phyloP scores from a whole-genome alignment of 2,888 invertebrate genomes.

The Plebejus melissa region DNA sequence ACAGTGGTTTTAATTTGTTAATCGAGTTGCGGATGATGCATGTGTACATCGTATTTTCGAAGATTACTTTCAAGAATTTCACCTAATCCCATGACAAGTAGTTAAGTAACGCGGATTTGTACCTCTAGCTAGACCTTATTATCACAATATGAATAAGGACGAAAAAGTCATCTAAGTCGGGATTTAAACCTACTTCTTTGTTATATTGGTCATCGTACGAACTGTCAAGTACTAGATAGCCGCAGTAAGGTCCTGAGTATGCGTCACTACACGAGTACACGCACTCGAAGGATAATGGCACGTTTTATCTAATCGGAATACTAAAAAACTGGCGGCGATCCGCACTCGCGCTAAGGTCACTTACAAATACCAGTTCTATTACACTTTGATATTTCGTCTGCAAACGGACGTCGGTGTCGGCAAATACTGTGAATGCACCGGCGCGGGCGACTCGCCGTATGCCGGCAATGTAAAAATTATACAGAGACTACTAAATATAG shows the following conservation, averaged over 20 bases:
- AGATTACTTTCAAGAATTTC: no score
- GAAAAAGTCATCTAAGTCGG: neutral
- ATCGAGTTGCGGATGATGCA: neutral
- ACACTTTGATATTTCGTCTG: slow-evolving; percentile 11
- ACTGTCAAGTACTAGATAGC: neutral
- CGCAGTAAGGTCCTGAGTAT: slow-evolving; percentile 21
- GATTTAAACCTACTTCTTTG: neutral
- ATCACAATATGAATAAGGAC: no score
- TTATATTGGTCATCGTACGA: neutral
- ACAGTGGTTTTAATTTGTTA: neutral
- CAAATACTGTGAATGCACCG: slow-evolving; percentile 12
- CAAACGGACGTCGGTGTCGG: neutral
- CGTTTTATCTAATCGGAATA: slow-evolving; percentile 27
- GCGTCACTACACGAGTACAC: slow-evolving; percentile 32
- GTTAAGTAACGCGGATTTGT: no score
- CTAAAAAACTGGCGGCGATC: slow-evolving; percentile 35
- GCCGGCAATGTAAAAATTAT: no score
- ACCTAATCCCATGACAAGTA: no score
- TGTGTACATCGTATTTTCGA: neutral
- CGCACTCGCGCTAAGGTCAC: slow-evolving; percentile 23
- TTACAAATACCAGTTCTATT: slow-evolving; percentile 27
- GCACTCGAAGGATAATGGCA: slow-evolving; percentile 29
- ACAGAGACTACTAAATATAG: no score
- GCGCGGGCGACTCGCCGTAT: neutral
- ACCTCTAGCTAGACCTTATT: no score